Conservation (phyloP, 2,113 vertebrate genomes). For the Symphodus melops region DNA sequence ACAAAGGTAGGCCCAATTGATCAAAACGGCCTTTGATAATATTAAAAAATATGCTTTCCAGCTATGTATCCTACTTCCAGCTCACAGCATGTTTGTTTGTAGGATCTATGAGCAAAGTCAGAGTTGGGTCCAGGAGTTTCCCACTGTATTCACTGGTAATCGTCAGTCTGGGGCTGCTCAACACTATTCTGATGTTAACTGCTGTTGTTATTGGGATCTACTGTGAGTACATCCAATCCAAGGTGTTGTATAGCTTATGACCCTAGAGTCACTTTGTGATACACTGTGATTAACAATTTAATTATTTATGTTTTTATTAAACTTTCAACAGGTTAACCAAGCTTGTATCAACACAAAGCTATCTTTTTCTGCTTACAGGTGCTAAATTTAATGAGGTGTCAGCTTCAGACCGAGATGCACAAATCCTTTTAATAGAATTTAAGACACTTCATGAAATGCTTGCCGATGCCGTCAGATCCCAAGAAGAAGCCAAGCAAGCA, state of each 20-base stretch:
- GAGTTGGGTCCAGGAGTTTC: slow-evolving; percentile 45
- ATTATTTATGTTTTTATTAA: too few species aligned
- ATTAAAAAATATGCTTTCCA: not conserved
- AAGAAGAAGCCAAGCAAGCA: not conserved
- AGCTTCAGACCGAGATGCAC: not conserved
- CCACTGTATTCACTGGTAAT: slow-evolving; percentile 22
- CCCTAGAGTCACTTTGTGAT: not conserved
- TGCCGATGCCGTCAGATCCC: not conserved
- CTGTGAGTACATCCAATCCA: slow-evolving; percentile 37
- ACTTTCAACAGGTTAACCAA: too few species aligned
- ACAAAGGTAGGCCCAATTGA: slow-evolving; percentile 1
- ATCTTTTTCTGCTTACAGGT: slow-evolving; percentile 11
- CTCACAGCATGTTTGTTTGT: slow-evolving; percentile 40
- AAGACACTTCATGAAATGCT: slow-evolving; percentile 8
- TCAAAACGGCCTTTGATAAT: not conserved
- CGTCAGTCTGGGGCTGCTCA: slow-evolving; percentile 41
- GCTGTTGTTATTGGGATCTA: slow-evolving; percentile 46
- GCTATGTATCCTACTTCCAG: not conserved
- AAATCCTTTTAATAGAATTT: not conserved
- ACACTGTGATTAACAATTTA: too few species aligned
- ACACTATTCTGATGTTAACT: slow-evolving; percentile 35
- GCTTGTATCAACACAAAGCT: not conserved
- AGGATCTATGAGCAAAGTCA: slow-evolving; percentile 25
- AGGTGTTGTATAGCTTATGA: not conserved
- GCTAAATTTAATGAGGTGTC: not conserved